phyloP scores from a whole-genome alignment of 2,888 invertebrate genomes.

The Caradrina clavipalpis region DNA sequence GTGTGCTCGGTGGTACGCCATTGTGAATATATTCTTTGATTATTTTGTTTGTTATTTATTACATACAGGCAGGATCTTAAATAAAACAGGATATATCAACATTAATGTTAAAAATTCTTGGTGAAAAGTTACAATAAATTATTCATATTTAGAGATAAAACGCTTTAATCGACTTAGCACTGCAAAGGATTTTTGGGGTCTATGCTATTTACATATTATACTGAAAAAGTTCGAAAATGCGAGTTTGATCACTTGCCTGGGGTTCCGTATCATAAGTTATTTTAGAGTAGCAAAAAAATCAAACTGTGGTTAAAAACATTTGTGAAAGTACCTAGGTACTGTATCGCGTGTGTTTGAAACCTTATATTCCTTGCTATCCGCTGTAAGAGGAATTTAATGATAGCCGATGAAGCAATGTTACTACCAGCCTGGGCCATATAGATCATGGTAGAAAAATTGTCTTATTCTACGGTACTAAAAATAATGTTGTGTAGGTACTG shows the following conservation, averaged over 20 bases:
- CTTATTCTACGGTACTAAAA: not conserved
- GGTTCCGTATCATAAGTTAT: conserved; percentile 13
- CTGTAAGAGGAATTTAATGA: conserved; percentile 2
- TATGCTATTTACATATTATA: conserved; percentile 42
- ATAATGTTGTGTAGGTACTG: not conserved
- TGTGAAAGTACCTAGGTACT: not conserved
- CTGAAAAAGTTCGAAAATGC: conserved; percentile 35
- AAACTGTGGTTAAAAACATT: conserved; percentile 26
- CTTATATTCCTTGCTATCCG: not conserved
- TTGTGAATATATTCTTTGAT: conserved; percentile 14
- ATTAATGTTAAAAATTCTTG: conserved; percentile 4
- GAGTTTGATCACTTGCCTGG: conserved; percentile 41
- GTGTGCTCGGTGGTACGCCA: conserved; percentile 27
- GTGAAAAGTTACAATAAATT: conserved; percentile 11
- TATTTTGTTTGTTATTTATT: conserved; percentile 16
- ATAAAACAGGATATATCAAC: conserved; percentile 15
- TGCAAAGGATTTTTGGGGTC: conserved; percentile 12
- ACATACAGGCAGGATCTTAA: conserved; percentile 18
- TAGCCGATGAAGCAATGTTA: conserved; percentile 1
- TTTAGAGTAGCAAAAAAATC: not conserved
- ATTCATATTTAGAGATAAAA: conserved; percentile 20
- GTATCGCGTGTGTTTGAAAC: not conserved
- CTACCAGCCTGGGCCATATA: conserved; percentile 1
- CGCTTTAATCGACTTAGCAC: conserved; percentile 8
- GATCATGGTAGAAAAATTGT: not conserved